Evolutionary conservation across 2,888 invertebrate genomes (phyloP), one percentile per base, ranked within the genome.

Genomic region (Ditula angustiorana): DNA sequence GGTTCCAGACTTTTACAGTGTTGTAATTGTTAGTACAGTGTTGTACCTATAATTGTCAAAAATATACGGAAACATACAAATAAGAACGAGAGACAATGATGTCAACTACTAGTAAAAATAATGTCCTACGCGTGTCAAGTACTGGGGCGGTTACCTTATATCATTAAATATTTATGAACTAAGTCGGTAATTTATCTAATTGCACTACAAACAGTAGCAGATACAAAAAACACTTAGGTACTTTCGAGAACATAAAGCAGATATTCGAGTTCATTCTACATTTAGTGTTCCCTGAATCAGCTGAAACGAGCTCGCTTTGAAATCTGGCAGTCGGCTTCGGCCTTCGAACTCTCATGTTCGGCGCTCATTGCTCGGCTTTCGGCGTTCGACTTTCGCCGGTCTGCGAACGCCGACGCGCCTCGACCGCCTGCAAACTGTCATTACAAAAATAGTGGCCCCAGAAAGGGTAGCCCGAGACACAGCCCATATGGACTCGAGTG

Each of bases 361-460:
- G 16, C 35, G 16, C 13, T 28, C 35, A 37, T 21, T 24, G 56
- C 57, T 44, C 50, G 44, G 23, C 50, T 24, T 23, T n/a, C 46
- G 44, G 44, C 44, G 44, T 2, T 41, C 44, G 46, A 24, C 46
- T 24, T 19, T 28, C 23, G 53, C 33, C 52, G 52, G 35, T 21
- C 47, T 19, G 50, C 33, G 41, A 19, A 26, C 30, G 19, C 26
- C 50, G 50, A 58, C 44, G 57, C 53, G 56, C 35, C 46, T 37
- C 58, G 33, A 47, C 55, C 56, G 90, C 90, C 90, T 92, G 92
- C 86, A 72, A 82, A 87, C 87, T 88, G 90, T 92, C 92, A 90
- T 86, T 90, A 90, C 87, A 83, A 87, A 92, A 92, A 91, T 91
- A 91, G 90, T 89, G 88, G 87, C 80, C 84, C 80, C 87, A 85